Evolutionary conservation across 2,113 vertebrate species (phyloP), one percentile per base, ranked within the genome.

Genomic region (Chionis minor): DNA sequence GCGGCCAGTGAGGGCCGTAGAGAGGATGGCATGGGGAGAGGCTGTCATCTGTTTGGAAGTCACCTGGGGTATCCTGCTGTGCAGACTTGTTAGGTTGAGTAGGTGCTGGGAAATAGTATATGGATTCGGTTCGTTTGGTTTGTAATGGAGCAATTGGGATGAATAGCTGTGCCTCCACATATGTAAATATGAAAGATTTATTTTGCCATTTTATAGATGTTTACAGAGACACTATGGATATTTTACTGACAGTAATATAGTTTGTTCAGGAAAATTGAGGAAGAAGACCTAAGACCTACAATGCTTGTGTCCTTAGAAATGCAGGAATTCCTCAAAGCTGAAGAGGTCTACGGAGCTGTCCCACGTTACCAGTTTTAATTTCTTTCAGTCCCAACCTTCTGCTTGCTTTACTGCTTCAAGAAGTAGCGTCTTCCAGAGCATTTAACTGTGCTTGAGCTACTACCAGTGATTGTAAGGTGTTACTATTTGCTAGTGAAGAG

Each of bases 81-180:
- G 38, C 32, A 42, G 49, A 8, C 24, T 35, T 19, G 23, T 33
- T 44, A 19, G 56, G 59, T 58, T 83, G 51, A 70, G 74, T 45
- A 30, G 18, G 33, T 81, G 49, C 61, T 83, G 63, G 79, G 72
- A 93, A 90, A n/a, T 12, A 56, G 12, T 11, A 2, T 3, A 6
- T 20, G 71, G 18, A 33, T 81, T 94, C 18, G 14, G 23, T 42
- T 77, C 54, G 8, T 9, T 12, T 23, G 44, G 45, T 80, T 90
- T 49, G 18, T 56, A 55, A 12, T 2, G 14, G 70, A 56, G 73
- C 30, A 61, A 2, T 12, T 80, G 73, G 24, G 47, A 52, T 75
- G 47, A 81, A 33, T 2, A 63, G 42, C 14, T 4, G 1, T 70
- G 47, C 15, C 5, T 23, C 2, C 0, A 21, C 30, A 10, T 65